Evolutionary conservation across 2,113 vertebrate species (phyloP).

Genomic region (Halichoerus grypus): DNA sequence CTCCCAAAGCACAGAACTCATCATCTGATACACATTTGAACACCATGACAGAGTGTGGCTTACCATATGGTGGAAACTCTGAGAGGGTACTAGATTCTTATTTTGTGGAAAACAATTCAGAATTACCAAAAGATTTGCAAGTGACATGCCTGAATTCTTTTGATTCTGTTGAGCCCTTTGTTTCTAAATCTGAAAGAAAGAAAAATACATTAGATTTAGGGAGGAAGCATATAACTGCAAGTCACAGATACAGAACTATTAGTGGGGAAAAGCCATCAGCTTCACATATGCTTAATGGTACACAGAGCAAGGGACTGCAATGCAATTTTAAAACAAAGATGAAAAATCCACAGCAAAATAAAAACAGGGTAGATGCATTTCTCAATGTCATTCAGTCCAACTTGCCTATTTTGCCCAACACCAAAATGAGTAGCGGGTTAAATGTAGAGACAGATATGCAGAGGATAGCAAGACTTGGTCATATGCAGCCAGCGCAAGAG

Average conservation of each 20-base stretch:
- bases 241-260: background rate
- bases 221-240: background rate
- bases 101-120: background rate
- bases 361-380: background rate
- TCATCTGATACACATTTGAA: background rate
- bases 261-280: background rate
- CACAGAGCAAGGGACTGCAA: background rate
- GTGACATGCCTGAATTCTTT: background rate
- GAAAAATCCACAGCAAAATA: background rate
- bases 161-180: background rate
- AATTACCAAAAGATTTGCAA: conserved; percentile 9
- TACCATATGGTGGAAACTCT: background rate
- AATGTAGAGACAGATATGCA: background rate
- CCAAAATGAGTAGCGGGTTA: background rate
- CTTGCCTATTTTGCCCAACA: background rate
- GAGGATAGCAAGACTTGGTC: background rate
- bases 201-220: background rate
- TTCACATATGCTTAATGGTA: background rate
- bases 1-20: background rate
- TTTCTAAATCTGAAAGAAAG: background rate
- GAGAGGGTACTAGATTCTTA: background rate
- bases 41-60: background rate
- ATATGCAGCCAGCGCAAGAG: background rate
- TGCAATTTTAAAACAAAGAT: background rate
- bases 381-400: background rate